Base-by-base conservation (phyloP, 2,888 invertebrate species). In the Stegophylla sp. region DNA sequence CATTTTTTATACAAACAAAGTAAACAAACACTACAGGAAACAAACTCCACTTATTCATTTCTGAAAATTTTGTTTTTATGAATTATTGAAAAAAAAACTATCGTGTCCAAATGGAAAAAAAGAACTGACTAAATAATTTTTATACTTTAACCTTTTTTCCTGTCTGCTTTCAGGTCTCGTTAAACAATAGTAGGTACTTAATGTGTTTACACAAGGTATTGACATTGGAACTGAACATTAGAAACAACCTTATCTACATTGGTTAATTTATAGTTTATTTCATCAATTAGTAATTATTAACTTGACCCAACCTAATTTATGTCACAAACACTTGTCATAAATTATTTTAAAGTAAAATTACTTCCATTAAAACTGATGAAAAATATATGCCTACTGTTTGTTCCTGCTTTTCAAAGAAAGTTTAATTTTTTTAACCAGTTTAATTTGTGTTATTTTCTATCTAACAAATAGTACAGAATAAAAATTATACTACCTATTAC, bases 121-220 rank as follows among this genome's bases (percentile, higher is more conserved):
- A 53, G 51, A 69, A 72, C 23, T 72, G n/a, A 56, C 5, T 23
- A 12, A 51, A 1, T 17, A 51, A 75, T 26, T 23, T 13, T 76
- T 34, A 3, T 41, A 4, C 51, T 53, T 66, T 1, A 66, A 66
- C 53, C n/a, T 0, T 53, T 66, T 64, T 51, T 1, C 56, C 23
- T 10, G 0, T 34, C n/a, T 34, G 3, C 34, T 5, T 59, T 12
- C 5, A 12, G 23, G 63, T 75, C 26, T 41, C 41, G 34, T 41
- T 51, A 43, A 75, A 53, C n/a, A 75, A 53, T 23, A n/a, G 4
- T 41, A 76, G 64, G 53, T 63, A 74, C 51, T 63, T 5, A 3
- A 34, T 74, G 17, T 48, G 75, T 76, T 76, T 76, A 43, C 53
- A 53, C 26, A n/a, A 43, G 28, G 26, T 76, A 66, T 76, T 76